Conservation (phyloP, 2,888 invertebrate genomes). For the Rhamphomyia laevipes region DNA sequence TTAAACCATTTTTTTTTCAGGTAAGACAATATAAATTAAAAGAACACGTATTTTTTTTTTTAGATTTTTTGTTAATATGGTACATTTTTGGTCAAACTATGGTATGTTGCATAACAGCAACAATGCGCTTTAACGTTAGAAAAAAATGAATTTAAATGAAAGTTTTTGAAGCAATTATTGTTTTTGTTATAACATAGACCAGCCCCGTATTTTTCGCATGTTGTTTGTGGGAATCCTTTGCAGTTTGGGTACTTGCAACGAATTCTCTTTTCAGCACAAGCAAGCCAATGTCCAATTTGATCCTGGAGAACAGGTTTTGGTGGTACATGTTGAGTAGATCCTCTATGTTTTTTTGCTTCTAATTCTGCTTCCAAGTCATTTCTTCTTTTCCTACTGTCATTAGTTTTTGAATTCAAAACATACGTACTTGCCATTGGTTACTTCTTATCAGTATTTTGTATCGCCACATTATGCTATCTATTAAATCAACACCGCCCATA, state of each 20-base stretch:
- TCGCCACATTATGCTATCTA: constrained; percentile 19
- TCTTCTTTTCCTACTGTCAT: too few species aligned
- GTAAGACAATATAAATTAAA: too few species aligned
- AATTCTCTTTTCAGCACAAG: constrained; percentile 16
- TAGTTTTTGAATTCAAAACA: constrained; percentile 16
- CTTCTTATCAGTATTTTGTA: constrained; percentile 15
- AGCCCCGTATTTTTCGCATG: constrained; percentile 13
- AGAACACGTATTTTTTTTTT: too few species aligned
- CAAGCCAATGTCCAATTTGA: constrained; percentile 16
- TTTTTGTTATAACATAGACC: too few species aligned
- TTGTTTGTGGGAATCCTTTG: constrained; percentile 9
- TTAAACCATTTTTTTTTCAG: too few species aligned
- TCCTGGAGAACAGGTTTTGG: constrained; percentile 14
- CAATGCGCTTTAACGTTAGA: too few species aligned
- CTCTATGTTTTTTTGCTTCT: constrained; percentile 13
- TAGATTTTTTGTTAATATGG: too few species aligned
- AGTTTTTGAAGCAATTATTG: too few species aligned
- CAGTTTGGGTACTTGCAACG: constrained; percentile 1
- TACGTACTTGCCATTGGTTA: constrained; percentile 22
- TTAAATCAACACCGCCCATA: constrained; percentile 18
- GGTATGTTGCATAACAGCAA: too few species aligned
- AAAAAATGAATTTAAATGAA: too few species aligned
- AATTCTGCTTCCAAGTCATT: constrained; percentile 4
- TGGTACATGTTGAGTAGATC: constrained; percentile 15
- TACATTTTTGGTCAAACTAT: too few species aligned